Evolutionary conservation across 2,888 invertebrate genomes (phyloP).

Genomic region (Panopea generosa): DNA sequence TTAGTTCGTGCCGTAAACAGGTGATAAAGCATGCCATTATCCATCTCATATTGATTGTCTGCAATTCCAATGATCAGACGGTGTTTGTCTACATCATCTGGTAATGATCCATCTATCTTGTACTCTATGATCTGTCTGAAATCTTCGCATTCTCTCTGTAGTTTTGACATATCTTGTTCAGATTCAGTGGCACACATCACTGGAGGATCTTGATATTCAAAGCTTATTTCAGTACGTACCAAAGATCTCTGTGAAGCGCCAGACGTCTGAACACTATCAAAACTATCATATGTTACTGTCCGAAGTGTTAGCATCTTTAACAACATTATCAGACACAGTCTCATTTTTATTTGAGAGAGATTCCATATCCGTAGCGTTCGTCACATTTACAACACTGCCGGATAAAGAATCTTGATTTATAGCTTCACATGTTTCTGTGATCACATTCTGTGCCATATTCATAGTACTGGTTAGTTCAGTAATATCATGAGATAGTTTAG

Average conservation of each 20-base stretch:
- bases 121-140: conserved; percentile 34
- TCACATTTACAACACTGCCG: not conserved
- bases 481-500: not conserved
- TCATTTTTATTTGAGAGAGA: no score
- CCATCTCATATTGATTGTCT: conserved; percentile 38
- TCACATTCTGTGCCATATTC: no score
- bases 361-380: not conserved
- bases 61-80: conserved; percentile 21
- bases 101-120: conserved; percentile 18
- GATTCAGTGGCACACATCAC: not conserved
- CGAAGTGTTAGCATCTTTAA: no score
- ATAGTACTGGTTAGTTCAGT: not conserved
- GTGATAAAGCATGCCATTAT: conserved; percentile 34
- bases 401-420: no score
- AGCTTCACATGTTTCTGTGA: no score
- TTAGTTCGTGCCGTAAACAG: conserved; percentile 20
- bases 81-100: conserved; percentile 27
- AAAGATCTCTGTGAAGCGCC: no score
- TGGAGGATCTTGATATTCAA: conserved; percentile 23
- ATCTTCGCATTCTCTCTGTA: conserved; percentile 41
- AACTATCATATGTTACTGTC: no score
- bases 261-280: not conserved
- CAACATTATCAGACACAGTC: no score
- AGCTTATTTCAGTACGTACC: conserved; percentile 16
- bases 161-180: conserved; percentile 16